phyloP scores from a whole-genome alignment of 2,888 invertebrate species.

The Dolichomitus sp. region DNA sequence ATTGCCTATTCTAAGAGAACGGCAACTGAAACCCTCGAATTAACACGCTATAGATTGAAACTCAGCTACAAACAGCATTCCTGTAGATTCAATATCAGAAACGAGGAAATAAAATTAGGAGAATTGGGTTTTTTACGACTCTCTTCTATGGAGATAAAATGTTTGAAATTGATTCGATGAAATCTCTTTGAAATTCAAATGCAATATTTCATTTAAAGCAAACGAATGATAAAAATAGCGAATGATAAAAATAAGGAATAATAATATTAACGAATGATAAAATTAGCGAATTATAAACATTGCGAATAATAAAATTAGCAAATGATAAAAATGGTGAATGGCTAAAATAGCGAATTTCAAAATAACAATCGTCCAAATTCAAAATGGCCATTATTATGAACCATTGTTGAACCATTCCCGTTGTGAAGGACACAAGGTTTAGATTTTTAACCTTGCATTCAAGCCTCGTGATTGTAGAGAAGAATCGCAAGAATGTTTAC shows the following conservation, averaged over 20 bases:
- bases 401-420: background rate
- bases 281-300: too few species aligned
- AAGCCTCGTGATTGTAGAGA: background rate
- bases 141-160: background rate
- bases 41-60: background rate
- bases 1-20: background rate
- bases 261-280: too few species aligned
- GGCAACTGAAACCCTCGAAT: background rate
- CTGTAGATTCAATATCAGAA: background rate
- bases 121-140: background rate
- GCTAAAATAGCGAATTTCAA: too few species aligned
- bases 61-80: background rate
- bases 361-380: too few species aligned
- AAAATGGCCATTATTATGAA: too few species aligned
- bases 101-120: background rate
- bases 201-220: too few species aligned
- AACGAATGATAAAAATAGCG: too few species aligned
- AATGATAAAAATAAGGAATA: too few species aligned
- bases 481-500: background rate
- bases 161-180: background rate
- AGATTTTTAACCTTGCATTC: background rate
- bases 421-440: background rate
- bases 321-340: too few species aligned
- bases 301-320: too few species aligned
- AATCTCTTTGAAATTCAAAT: too few species aligned